A percentile compares a stretch with the other conserved stretches of the same genome.
Evolutionary conservation across 2,113 vertebrate species (phyloP).

Genomic region (Azemiops feae): DNA sequence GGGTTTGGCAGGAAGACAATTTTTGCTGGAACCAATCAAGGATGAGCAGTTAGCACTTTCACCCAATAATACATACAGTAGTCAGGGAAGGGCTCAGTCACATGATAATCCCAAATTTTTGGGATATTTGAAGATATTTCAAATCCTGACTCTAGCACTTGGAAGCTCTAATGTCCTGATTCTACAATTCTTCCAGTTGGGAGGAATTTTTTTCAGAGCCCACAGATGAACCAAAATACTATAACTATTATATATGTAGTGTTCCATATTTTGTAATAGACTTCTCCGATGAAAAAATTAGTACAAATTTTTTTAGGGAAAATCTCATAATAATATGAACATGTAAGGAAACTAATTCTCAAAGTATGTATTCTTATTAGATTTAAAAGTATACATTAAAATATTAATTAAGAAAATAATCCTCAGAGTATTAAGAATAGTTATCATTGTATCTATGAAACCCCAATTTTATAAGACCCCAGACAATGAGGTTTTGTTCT

Average conservation of each 20-base stretch:
- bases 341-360: background rate
- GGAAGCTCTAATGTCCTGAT: background rate
- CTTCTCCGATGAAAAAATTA: background rate
- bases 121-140: background rate
- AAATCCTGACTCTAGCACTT: background rate
- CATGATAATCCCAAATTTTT: accelerated
- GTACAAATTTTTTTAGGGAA: background rate
- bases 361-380: background rate
- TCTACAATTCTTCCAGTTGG: background rate
- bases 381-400: background rate
- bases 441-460: background rate
- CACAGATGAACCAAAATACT: background rate
- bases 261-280: background rate
- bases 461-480: background rate
- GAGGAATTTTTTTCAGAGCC: background rate
- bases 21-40: background rate
- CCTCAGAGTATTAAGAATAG: background rate
- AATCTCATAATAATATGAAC: background rate
- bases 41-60: background rate
- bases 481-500: background rate
- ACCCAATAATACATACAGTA: background rate
- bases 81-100: background rate
- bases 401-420: background rate
- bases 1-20: background rate
- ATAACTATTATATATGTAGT: background rate